phyloP scores from a whole-genome alignment of 37 sponge, comb jelly and placozoan genomes.

The Amphimedon queenslandica region DNA sequence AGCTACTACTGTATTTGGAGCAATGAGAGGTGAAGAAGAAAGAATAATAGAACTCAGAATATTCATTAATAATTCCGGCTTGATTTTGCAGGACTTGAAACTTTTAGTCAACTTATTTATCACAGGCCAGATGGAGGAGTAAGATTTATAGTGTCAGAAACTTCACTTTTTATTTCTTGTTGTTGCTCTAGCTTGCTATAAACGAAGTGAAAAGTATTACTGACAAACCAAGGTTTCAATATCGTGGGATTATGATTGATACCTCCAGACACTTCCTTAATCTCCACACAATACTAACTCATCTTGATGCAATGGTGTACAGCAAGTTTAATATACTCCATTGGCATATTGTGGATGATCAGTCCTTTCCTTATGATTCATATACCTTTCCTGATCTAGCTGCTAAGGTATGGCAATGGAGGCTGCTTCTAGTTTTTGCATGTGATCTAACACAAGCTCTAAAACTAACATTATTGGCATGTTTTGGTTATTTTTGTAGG shows the following conservation, averaged over 20 bases:
- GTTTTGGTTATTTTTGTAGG: slow-evolving; percentile 38
- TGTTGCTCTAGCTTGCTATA: slow-evolving; percentile 24
- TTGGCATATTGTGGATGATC: slow-evolving; percentile 97
- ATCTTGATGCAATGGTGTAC: slow-evolving; percentile 80
- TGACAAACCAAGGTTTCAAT: slow-evolving; percentile 80
- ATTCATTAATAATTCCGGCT: too few relatives aligned
- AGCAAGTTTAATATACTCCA: slow-evolving; percentile 93
- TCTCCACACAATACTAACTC: slow-evolving; percentile 48
- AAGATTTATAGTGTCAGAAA: neutral
- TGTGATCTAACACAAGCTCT: too few relatives aligned
- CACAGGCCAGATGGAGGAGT: slow-evolving; percentile 23
- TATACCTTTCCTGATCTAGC: slow-evolving; percentile 65
- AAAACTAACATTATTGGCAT: too few relatives aligned
- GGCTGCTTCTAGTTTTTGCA: too few relatives aligned
- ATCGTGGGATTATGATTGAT: slow-evolving; percentile 82
- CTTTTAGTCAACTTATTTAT: slow-evolving; percentile 86
- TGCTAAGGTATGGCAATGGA: slow-evolving; percentile 41
- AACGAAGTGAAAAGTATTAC: slow-evolving; percentile 18
- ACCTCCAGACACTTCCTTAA: slow-evolving; percentile 84
- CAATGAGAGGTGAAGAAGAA: too few relatives aligned
- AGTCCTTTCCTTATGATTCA: slow-evolving; percentile 86
- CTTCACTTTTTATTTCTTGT: neutral
- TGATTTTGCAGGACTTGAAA: slow-evolving; percentile 72
- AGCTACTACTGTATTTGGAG: too few relatives aligned
- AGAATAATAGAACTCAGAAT: too few relatives aligned